A percentile compares a stretch with the other conserved stretches of the same genome.
phyloP scores from a whole-genome alignment of 2,888 invertebrate genomes.

The Aphodius granarius region DNA sequence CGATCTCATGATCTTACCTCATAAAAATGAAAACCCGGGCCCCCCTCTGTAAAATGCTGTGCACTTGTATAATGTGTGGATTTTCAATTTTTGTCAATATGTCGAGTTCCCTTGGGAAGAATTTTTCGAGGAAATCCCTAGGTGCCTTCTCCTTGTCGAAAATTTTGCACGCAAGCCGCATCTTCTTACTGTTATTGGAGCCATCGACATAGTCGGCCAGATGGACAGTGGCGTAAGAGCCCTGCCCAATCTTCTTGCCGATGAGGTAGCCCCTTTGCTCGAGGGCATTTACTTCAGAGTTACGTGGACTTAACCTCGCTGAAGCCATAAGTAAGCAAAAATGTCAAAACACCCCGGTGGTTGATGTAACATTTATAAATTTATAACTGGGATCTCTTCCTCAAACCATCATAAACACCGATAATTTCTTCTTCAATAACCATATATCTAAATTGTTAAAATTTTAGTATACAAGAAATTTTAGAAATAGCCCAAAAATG shows the following conservation, averaged over 20 bases:
- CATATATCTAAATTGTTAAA: constrained; percentile 26
- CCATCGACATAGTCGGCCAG: constrained; percentile 80
- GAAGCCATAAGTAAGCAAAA: constrained; percentile 58
- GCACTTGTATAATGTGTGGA: constrained; percentile 87
- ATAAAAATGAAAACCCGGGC: constrained; percentile 87
- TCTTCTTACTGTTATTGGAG: constrained; percentile 68
- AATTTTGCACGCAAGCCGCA: constrained; percentile 86
- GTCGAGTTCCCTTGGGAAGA: constrained; percentile 90
- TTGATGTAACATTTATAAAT: constrained; percentile 29
- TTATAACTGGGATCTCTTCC: constrained; percentile 24
- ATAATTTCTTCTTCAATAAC: constrained; percentile 26
- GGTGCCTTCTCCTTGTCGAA: constrained; percentile 90
- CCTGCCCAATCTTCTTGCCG: constrained; percentile 87
- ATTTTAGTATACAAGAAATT: constrained; percentile 29
- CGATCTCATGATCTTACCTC: constrained; percentile 56
- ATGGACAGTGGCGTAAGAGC: constrained; percentile 89
- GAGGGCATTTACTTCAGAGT: constrained; percentile 83
- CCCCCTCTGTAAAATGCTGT: constrained; percentile 81
- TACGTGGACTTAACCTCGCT: constrained; percentile 72
- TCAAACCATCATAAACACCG: constrained; percentile 29
- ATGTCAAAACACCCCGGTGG: constrained; percentile 26
- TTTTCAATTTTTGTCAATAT: constrained; percentile 88
- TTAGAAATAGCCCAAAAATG: constrained; percentile 31
- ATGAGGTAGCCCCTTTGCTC: constrained; percentile 83
- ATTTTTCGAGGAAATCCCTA: constrained; percentile 86